These are phyloP conservation scores for Choristoneura fumiferana DNA, from an alignment of 1,140 invertebrate genomes.

Conservation along the genomic window DNA sequence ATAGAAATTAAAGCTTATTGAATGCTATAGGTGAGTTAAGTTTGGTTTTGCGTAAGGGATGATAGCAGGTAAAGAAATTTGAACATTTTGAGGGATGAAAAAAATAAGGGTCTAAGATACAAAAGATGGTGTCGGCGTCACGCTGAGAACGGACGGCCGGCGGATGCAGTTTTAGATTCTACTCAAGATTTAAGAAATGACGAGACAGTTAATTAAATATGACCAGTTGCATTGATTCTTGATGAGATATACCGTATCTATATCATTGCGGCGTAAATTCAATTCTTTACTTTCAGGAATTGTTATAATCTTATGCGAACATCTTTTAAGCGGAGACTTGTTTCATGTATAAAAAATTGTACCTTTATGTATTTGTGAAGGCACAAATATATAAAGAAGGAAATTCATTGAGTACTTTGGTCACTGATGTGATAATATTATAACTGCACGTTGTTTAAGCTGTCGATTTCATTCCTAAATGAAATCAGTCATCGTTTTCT, in stretches of 20 bases:
- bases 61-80: conserved; percentile 74
- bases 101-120: conserved; percentile 74
- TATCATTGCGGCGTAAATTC: not conserved
- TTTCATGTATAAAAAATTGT: conserved; percentile 16
- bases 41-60: conserved; percentile 27
- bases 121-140: conserved; percentile 70
- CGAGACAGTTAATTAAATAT: conserved; percentile 70
- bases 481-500: not conserved
- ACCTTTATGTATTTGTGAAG: conserved; percentile 4
- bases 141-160: conserved; percentile 66
- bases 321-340: too few relatives aligned
- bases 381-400: not conserved
- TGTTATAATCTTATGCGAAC: too few relatives aligned
- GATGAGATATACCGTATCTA: conserved; percentile 17
- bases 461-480: not conserved
- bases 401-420: too few relatives aligned
- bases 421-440: not conserved
- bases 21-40: conserved; percentile 19
- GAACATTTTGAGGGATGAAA: conserved; percentile 74
- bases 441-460: not conserved
- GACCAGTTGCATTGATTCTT: conserved; percentile 47
- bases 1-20: conserved; percentile 37
- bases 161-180: conserved; percentile 72
- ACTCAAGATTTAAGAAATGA: conserved; percentile 60
- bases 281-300: not conserved